A percentile compares a stretch with the other conserved stretches of the same genome.
Evolutionary conservation across 1,140 invertebrate genomes (phyloP).

Genomic region (Drosophila nigromelanica): DNA sequence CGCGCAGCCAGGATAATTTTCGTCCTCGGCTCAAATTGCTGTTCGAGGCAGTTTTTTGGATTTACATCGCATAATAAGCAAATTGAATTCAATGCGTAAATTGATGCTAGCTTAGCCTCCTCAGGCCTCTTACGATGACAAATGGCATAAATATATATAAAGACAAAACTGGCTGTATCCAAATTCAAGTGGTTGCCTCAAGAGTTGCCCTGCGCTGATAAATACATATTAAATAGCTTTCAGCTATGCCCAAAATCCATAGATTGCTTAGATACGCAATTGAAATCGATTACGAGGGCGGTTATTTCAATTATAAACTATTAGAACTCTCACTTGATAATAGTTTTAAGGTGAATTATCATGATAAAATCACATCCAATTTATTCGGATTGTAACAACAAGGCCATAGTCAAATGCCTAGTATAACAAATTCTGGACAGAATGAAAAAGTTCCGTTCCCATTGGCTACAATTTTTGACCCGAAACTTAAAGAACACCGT

Average conservation of each 20-base stretch:
- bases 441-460: no score
- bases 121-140: not conserved
- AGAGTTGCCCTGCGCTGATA: no score
- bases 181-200: not conserved
- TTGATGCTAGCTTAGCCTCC: conserved; percentile 27
- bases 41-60: conserved; percentile 11
- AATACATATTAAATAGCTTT: not conserved
- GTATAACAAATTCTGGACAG: no score
- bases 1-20: conserved; percentile 29
- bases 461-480: no score
- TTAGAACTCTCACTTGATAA: no score
- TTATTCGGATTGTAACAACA: no score
- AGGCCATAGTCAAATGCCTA: no score
- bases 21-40: conserved; percentile 22
- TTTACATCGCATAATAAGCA: conserved; percentile 1
- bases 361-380: no score
- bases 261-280: conserved; percentile 33
- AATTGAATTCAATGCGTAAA: conserved; percentile 39
- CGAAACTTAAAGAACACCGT: no score
- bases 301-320: no score
- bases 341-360: no score
- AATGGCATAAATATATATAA: conserved; percentile 8
- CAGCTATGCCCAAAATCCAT: not conserved
- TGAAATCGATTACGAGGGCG: conserved; percentile 13
- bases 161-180: not conserved